A percentile compares a stretch with the other conserved stretches of the same genome.
Conservation (phyloP, 2,888 invertebrate genomes). For the Helicoverpa assulta region DNA sequence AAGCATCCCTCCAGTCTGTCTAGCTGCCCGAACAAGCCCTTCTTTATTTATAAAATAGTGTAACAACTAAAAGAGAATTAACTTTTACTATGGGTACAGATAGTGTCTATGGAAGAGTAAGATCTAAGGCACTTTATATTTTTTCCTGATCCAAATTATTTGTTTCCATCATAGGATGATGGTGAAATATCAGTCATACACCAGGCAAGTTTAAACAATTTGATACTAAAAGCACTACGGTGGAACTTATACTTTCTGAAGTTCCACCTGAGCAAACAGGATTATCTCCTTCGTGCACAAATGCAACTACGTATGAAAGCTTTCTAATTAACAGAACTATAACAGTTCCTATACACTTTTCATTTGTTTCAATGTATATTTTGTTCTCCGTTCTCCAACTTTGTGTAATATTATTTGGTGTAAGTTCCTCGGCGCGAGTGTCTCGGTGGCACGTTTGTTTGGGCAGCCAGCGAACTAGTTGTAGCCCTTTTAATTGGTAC, state of each 20-base stretch:
- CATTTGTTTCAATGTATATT: constrained; percentile 27
- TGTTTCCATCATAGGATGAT: constrained; percentile 53
- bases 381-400: constrained; percentile 28
- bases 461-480: constrained; percentile 46
- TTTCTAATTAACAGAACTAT: constrained; percentile 39
- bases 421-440: constrained; percentile 33
- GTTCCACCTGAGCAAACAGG: constrained; percentile 28
- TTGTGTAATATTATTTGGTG: constrained; percentile 23
- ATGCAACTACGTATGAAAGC: constrained; percentile 35
- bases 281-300: constrained; percentile 47
- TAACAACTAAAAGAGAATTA: not conserved
- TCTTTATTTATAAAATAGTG: not conserved
- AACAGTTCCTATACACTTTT: constrained; percentile 26
- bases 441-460: constrained; percentile 51
- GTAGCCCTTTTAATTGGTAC: constrained; percentile 35
- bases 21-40: constrained; percentile 56
- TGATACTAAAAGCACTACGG: constrained; percentile 44
- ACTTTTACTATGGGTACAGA: not conserved
- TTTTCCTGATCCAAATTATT: constrained; percentile 26
- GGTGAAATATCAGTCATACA: constrained; percentile 59
- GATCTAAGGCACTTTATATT: constrained; percentile 1
- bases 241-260: constrained; percentile 25
- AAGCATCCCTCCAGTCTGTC: constrained; percentile 69
- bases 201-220: constrained; percentile 56
- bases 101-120: not conserved